Evolutionary conservation across 2,113 vertebrate genomes (phyloP), one percentile per base, ranked within the genome.

Genomic region (Acanthochromis polyacanthus): DNA sequence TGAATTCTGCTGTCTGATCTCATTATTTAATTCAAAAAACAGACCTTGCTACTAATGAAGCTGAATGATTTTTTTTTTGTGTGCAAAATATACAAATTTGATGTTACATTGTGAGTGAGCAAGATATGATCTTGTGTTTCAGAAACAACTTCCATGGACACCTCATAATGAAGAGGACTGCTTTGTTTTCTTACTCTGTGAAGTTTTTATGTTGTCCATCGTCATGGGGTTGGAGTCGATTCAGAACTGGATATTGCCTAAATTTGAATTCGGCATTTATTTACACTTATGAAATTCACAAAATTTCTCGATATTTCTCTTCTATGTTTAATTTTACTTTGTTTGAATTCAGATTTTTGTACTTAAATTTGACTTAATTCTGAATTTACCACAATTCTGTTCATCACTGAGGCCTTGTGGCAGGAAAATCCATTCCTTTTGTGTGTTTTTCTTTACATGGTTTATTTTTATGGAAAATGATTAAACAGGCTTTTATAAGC

Each of bases 111-210:
- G 22, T 19, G n/a, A 80, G 57, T 67, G 55, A 75, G 10, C 5
- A 20, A 16, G 1, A 2, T 19, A 0, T 84, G 10, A 69, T 58
- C 10, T 78, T 76, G 4, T 19, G 25, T 88, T 92, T 78, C 90
- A 95, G 95, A 93, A 93, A 50, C 87, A 0, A 0, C 78, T 74
- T 7, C 81, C 5, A 95, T 95, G 95, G 94, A 95, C 32, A 95
- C 92, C 4, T 93, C 93, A 1, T 91, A 93, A 91, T 83, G 81
- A 88, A 79, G 64, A 76, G 1, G 36, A 38, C 32, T 2, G 12
- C 16, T 28, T 16, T 43, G 23, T 51, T 25, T 71, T 65, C 56
- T 72, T 53, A 59, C 62, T 76, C 11, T 81, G 46, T 78, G 40
- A 87, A 70, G 51, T 68, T 82, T 68, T 73, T 36, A 58, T 62